Evolutionary conservation across 2,888 invertebrate species (phyloP), one percentile per base, ranked within the genome.

Genomic region (Dione juno): DNA sequence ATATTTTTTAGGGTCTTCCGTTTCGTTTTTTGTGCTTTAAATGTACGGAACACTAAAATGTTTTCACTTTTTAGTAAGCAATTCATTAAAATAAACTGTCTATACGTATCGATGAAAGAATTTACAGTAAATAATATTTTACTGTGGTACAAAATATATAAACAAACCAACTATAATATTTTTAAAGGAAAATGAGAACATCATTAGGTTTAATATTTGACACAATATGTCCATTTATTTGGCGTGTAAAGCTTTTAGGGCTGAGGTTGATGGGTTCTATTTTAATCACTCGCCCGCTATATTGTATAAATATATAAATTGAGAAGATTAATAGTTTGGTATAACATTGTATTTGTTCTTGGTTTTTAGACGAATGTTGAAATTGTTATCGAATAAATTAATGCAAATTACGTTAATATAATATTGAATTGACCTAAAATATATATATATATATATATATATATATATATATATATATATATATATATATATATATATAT

Each of bases 341-440:
- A 43, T 11, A 28, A 28, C 28, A 28, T 28, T 28, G 5, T 28
- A 5, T 28, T 28, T 28, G 28, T 28, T 28, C 5, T 5, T 28
- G 5, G 28, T 3, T 28, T 28, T 28, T 28, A 28, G 5, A 28
- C 5, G 2, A 28, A 5, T 28, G 28, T 28, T 28, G 5, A 28
- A 28, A 28, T 28, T 28, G 28, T 48, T 48, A 16, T 16, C n/a
- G n/a, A n/a, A n/a, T n/a, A n/a, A n/a, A n/a, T n/a, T n/a, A n/a
- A n/a, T n/a, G n/a, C n/a, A n/a, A n/a, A n/a, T n/a, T n/a, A n/a
- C n/a, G 3, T 48, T 21, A 5, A 21, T 3, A 19, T 13, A 6
- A 16, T 64, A 64, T 16, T 64, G 1, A 64, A 50, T 64, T 13
- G 16, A 16, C 37, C 13, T 19, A 48, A 50, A 50, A 50, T 64